Evolutionary conservation across 1,140 invertebrate species (phyloP), one percentile per base, ranked within the genome.

Genomic region (Antheraea mylitta): DNA sequence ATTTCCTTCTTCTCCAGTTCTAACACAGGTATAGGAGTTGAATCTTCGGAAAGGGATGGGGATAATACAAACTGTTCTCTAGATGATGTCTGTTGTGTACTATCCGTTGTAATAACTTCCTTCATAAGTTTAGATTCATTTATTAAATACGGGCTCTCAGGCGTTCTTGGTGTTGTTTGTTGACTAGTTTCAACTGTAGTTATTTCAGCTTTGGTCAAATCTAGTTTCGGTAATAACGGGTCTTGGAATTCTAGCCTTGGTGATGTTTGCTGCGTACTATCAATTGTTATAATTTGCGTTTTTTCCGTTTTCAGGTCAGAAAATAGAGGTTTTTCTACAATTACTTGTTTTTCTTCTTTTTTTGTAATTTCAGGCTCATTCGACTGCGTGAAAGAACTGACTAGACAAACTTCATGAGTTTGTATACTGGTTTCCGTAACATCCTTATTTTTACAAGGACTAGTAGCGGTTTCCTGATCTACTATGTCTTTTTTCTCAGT

Each of bases 351-450:
- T 13, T 78, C 68, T 18, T 68, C 60, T 11, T 70, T 59, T 69
- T 67, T 18, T 1, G 59, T n/a, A 61, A 70, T 36, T 73, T 75
- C 68, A n/a, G 65, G 67, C 59, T 72, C 65, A 59, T 89, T 86
- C n/a, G 80, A 92, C 68, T 92, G 90, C 2, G 90, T 92, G 22
- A 69, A 85, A 30, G 74, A 73, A 73, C 79, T 83, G 0, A 82
- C 76, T n/a, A 83, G 65, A 58, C 84, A 75, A 64, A 91, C 69
- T 71, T 84, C 80, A 53, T 84, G 78, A 16, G 91, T 94, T 80
- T 94, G 94, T 60, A 92, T 93, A 68, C 93, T 90, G 5, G 82
- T 92, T 80, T 94, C 94, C 66, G 71, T 78, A 42, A 86, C 64
- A 69, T 87, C 78, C 42, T 77, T 85, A 65, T 77, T 69, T 78